These are phyloP conservation scores for Malurus leucopterus DNA, from an alignment of 2,797 vertebrate species.

Conservation along the genomic window DNA sequence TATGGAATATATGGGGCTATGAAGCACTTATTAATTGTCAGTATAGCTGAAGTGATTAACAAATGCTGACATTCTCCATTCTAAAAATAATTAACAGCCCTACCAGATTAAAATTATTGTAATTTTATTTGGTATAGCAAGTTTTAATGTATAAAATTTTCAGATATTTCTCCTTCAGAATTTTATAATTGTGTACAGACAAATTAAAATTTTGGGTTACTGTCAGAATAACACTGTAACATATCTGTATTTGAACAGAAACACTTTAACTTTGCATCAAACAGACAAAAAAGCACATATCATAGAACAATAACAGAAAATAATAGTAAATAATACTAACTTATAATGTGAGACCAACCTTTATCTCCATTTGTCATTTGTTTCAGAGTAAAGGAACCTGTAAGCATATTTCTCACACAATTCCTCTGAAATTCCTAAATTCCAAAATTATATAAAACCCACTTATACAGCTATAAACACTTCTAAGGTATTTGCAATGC, in stretches of 20 bases:
- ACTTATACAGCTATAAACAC: neutral
- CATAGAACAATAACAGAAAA: neutral
- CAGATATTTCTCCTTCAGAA: neutral
- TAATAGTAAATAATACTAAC: neutral
- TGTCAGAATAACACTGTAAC: neutral
- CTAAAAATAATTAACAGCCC: neutral
- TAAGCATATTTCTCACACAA: neutral
- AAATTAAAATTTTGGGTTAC: neutral
- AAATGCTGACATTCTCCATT: neutral
- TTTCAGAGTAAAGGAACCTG: neutral
- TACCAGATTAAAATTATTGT: neutral
- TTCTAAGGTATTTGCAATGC: constrained; percentile 3
- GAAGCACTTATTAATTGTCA: neutral
- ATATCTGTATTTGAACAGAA: neutral
- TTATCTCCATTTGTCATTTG: neutral
- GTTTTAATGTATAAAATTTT: neutral
- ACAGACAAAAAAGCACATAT: neutral
- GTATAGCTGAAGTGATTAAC: neutral
- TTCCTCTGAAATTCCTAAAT: neutral
- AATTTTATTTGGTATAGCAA: neutral
- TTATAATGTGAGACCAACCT: neutral
- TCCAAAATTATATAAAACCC: neutral
- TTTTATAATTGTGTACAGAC: neutral
- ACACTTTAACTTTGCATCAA: neutral
- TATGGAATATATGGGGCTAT: neutral